Percentiles rank a stretch among this genome's conserved stretches.
Evolutionary conservation across 2,113 vertebrate species (phyloP).

Genomic region (Perognathus longimembris): DNA sequence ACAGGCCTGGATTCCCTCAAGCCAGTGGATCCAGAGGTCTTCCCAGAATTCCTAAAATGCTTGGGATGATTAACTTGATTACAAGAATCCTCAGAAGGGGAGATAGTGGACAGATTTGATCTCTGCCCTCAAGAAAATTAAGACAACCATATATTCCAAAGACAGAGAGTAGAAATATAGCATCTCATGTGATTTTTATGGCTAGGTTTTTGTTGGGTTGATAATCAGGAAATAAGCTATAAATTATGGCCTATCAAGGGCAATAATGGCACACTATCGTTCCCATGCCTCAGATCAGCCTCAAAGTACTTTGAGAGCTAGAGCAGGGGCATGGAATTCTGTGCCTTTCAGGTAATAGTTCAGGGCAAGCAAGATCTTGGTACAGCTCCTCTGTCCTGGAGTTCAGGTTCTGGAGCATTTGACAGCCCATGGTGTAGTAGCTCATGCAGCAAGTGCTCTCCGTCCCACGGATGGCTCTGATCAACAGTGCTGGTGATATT

Average conservation of each 20-base stretch:
- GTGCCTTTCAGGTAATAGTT: no score
- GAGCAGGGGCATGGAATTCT: no score
- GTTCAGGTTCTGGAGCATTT: no score
- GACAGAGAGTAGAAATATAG: background rate
- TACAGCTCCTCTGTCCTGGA: no score
- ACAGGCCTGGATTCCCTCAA: background rate
- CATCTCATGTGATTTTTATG: background rate
- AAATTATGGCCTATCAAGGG: background rate
- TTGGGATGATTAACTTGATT: background rate
- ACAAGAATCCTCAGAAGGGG: background rate
- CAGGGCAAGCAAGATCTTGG: no score
- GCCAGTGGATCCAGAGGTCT: background rate
- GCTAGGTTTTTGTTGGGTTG: background rate
- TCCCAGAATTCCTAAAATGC: background rate
- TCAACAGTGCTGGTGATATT: no score
- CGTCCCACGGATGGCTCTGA: no score
- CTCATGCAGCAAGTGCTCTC: no score
- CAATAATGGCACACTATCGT: background rate
- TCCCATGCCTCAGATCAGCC: no score
- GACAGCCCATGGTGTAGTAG: no score
- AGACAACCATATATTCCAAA: background rate
- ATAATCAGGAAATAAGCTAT: background rate
- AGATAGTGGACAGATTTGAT: background rate
- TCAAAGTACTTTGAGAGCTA: no score
- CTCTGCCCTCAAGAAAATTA: conserved; percentile 4